Evolutionary conservation across 2,797 vertebrate genomes (phyloP).

Genomic region (Anguilla anguilla): DNA sequence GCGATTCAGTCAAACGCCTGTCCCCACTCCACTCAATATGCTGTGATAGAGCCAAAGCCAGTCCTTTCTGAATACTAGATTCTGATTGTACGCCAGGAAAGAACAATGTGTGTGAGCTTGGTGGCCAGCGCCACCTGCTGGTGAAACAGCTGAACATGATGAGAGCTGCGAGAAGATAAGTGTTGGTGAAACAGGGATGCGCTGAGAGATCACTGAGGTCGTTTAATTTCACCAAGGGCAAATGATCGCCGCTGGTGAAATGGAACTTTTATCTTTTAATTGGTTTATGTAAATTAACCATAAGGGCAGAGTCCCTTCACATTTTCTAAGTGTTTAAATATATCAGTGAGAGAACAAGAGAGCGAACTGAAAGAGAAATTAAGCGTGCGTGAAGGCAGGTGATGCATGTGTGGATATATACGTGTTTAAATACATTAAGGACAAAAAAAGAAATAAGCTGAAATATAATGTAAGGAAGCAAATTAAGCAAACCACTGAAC

Average conservation of each 20-base stretch:
- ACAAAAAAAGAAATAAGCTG: not conserved
- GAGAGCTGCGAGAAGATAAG: not conserved
- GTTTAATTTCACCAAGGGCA: not conserved
- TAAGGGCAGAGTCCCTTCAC: not conserved
- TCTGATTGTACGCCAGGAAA: not conserved
- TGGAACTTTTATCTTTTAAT: not conserved
- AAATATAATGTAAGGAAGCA: not conserved
- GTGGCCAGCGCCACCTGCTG: conserved; percentile 21
- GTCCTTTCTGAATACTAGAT: no score
- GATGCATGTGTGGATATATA: not conserved
- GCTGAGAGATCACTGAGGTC: not conserved
- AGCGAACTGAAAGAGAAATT: not conserved
- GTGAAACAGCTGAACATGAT: not conserved
- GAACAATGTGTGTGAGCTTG: not conserved
- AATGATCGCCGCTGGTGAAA: not conserved
- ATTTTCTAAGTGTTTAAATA: not conserved
- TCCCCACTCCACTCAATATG: not conserved
- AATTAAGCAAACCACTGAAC: no score
- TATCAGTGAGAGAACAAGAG: no score
- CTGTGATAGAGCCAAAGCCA: not conserved
- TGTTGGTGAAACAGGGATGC: not conserved
- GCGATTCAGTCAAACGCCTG: not conserved
- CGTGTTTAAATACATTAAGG: not conserved
- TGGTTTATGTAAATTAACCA: not conserved
- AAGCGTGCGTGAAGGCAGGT: no score